Conservation (phyloP, 2,113 vertebrate genomes). For the Melospiza melodia region DNA sequence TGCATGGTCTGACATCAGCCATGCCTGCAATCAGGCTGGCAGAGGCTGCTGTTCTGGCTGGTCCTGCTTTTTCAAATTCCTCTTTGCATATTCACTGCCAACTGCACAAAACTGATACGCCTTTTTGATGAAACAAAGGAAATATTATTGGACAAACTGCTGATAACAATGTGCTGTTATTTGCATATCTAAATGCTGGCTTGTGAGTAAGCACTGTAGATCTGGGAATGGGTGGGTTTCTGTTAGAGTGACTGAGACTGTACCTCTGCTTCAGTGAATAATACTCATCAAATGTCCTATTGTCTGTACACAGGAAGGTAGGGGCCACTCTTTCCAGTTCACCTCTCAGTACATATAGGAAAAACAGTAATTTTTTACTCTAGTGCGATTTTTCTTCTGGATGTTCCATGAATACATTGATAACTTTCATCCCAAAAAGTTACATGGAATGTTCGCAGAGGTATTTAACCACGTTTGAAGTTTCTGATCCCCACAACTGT, state of each 20-base stretch:
- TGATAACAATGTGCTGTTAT: conserved; percentile 41
- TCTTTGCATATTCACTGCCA: conserved; percentile 54
- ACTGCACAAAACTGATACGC: conserved; percentile 31
- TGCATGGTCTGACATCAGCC: conserved; percentile 11
- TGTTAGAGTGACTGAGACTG: neutral
- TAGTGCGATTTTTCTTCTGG: neutral
- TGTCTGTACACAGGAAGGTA: neutral
- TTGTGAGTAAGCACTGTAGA: neutral
- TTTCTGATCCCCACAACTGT: neutral
- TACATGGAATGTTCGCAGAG: neutral
- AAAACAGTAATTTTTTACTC: neutral
- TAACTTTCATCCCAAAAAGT: neutral
- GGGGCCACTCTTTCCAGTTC: neutral
- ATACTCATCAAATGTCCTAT: neutral
- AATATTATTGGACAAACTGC: conserved; percentile 42
- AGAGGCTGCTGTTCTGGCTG: conserved; percentile 51
- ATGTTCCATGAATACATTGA: neutral
- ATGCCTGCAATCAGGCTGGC: conserved; percentile 42
- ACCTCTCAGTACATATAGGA: neutral
- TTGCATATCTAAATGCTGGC: conserved; percentile 54
- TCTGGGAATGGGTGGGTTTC: conserved; percentile 47
- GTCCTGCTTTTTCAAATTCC: conserved; percentile 63
- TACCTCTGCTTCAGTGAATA: neutral
- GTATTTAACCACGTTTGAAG: neutral
- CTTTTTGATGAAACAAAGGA: conserved; percentile 64